Conservation (phyloP, 2,113 vertebrate genomes). For the Peromyscus californicus region DNA sequence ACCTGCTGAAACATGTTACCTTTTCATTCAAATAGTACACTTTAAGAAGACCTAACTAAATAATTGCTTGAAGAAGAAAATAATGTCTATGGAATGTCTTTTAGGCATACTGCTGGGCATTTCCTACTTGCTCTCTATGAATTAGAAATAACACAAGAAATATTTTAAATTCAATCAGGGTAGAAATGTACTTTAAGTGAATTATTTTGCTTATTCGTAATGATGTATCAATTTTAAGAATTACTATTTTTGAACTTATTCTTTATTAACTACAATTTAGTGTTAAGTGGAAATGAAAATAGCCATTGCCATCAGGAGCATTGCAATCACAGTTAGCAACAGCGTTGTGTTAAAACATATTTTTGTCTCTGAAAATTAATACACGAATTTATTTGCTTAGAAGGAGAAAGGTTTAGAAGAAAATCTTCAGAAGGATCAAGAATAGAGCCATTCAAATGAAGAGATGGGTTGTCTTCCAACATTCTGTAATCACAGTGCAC, state of each 20-base stretch:
- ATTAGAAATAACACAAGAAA: not conserved
- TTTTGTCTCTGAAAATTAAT: not conserved
- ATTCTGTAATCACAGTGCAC: too few relatives aligned
- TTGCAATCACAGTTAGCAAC: not conserved
- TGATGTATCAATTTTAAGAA: not conserved
- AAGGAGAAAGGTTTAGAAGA: not conserved
- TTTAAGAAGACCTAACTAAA: not conserved
- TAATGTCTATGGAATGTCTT: not conserved
- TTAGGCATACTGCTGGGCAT: not conserved
- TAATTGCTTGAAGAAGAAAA: not conserved
- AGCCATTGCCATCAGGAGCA: not conserved
- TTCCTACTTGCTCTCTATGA: not conserved
- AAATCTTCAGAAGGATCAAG: not conserved
- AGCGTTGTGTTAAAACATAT: not conserved
- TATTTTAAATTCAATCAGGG: not conserved
- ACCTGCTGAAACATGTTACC: not conserved
- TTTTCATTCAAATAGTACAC: not conserved
- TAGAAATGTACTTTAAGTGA: not conserved
- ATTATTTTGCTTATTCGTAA: not conserved
- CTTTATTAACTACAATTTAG: not conserved
- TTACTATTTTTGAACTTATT: not conserved
- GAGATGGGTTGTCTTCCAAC: not conserved
- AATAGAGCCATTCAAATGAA: not conserved
- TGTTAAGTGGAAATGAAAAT: not conserved
- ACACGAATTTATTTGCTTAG: not conserved